A percentile compares a stretch with the other conserved stretches of the same genome.
Evolutionary conservation across 2,888 invertebrate species (phyloP).

Genomic region (Pilophorus perplexus): DNA sequence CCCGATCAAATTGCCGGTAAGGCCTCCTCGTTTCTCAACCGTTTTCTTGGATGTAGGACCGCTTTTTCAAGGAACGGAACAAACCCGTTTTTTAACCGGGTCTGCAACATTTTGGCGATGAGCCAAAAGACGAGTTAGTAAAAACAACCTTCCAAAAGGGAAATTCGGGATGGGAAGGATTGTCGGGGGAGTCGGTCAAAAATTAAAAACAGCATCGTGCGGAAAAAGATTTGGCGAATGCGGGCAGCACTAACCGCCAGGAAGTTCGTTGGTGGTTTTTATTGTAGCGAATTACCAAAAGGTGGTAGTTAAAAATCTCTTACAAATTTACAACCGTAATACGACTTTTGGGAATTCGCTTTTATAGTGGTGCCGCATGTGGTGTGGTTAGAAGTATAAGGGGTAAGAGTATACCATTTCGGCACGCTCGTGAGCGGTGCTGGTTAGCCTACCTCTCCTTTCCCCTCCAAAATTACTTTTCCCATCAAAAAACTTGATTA

Average conservation of each 20-base stretch:
- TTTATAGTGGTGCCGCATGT: neutral
- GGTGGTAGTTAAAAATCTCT: too few relatives aligned
- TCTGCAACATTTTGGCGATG: constrained; percentile 40
- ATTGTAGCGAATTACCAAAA: too few relatives aligned
- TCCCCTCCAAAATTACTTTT: too few relatives aligned
- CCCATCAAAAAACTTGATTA: too few relatives aligned
- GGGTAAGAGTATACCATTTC: constrained; percentile 12
- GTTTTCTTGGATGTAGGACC: constrained; percentile 37
- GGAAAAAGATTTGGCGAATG: too few relatives aligned
- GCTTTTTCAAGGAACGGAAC: constrained; percentile 36
- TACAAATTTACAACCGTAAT: too few relatives aligned
- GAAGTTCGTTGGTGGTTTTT: too few relatives aligned
- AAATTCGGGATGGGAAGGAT: neutral
- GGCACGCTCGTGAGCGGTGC: constrained; percentile 4
- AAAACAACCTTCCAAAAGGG: neutral
- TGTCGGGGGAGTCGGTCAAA: too few relatives aligned
- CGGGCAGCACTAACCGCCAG: constrained; percentile 7
- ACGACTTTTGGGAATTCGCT: too few relatives aligned
- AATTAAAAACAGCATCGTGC: too few relatives aligned
- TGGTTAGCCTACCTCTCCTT: constrained; percentile 15
- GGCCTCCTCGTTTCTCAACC: constrained; percentile 34
- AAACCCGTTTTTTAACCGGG: constrained; percentile 39
- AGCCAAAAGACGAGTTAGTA: constrained; percentile 37
- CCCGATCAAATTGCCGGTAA: constrained; percentile 39
- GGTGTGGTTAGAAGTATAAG: neutral